Percentiles rank a stretch among this genome's conserved stretches.
These are phyloP conservation scores for Columba livia DNA, from an alignment of 2,113 vertebrate genomes.

Conservation along the genomic window DNA sequence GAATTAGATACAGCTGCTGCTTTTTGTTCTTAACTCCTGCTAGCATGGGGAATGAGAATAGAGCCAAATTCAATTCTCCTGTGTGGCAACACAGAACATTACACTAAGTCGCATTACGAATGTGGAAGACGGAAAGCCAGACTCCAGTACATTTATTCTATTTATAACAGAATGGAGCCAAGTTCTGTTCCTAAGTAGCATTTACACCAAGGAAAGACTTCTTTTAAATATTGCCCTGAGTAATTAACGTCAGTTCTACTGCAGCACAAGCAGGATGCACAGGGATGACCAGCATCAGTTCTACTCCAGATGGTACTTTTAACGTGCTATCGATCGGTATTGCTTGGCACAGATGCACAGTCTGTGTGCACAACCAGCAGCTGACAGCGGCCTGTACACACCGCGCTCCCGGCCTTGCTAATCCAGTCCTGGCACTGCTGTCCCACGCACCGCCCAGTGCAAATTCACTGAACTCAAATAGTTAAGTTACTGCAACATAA, in stretches of 20 bases:
- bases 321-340: not conserved
- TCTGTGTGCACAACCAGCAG: not conserved
- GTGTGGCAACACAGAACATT: not conserved
- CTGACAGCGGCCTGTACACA: not conserved
- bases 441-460: fast-evolving
- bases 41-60: not conserved
- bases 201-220: not conserved
- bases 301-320: not conserved
- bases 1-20: conserved; percentile 22
- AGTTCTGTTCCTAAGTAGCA: not conserved
- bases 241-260: not conserved
- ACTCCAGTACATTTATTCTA: not conserved
- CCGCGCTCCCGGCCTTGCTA: not conserved
- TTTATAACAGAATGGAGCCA: not conserved
- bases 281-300: not conserved
- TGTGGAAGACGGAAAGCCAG: not conserved
- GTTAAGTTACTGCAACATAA: not conserved
- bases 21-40: not conserved
- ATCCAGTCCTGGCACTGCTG: not conserved
- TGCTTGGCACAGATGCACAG: not conserved
- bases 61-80: not conserved
- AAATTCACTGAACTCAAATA: not conserved
- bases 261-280: not conserved
- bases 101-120: not conserved
- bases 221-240: not conserved